These are phyloP conservation scores for Pheucticus melanocephalus DNA, from an alignment of 2,113 vertebrate species.

Conservation along the genomic window DNA sequence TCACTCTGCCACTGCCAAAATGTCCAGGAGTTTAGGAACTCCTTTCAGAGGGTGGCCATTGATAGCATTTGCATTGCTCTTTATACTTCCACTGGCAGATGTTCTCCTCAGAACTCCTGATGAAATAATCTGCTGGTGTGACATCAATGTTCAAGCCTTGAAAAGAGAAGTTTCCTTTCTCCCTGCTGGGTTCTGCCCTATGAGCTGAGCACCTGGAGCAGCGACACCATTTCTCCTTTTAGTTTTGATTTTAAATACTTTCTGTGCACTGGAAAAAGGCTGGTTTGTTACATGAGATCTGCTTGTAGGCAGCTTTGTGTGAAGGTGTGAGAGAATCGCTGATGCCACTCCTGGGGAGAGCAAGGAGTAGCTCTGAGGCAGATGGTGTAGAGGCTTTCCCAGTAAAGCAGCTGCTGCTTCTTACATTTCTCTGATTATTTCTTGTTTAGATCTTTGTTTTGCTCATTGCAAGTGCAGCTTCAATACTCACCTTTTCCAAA, in stretches of 20 bases:
- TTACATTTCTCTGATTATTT: not conserved
- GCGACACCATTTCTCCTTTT: not conserved
- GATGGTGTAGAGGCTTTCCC: not conserved
- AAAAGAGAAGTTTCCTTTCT: not conserved
- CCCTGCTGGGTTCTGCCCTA: not conserved
- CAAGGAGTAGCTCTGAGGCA: not conserved
- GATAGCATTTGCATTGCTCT: not conserved
- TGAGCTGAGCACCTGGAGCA: not conserved
- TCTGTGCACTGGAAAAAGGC: not conserved
- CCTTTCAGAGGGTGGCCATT: not conserved
- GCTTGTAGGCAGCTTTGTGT: not conserved
- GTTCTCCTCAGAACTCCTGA: not conserved
- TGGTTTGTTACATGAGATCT: not conserved
- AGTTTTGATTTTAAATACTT: not conserved
- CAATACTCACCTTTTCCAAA: not conserved
- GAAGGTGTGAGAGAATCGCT: not conserved
- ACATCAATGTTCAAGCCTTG: not conserved
- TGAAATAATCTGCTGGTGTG: not conserved
- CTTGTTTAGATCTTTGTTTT: not conserved
- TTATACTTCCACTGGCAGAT: not conserved
- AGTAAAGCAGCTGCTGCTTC: not conserved
- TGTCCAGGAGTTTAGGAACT: rapidly evolving
- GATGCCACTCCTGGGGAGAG: not conserved
- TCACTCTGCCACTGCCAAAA: not conserved
- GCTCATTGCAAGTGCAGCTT: not conserved